Base-by-base conservation (phyloP, 2,113 vertebrate species). In the Notarius quadriscutis region DNA sequence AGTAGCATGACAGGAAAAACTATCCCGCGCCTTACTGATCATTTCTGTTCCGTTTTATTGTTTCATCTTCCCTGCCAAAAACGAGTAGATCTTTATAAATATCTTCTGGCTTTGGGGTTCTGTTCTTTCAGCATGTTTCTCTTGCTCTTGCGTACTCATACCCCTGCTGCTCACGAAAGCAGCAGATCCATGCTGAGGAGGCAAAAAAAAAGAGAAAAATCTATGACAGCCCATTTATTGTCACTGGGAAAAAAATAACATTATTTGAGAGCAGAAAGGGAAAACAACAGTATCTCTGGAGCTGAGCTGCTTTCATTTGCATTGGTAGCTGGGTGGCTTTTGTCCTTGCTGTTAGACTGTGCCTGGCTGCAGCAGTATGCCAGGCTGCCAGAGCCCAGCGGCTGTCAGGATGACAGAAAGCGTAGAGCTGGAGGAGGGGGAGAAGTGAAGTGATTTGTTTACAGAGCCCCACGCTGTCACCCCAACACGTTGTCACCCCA, bases 381-480 rank as follows among this genome's bases (percentile, higher is more conserved):
- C 51, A 63, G 57, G 85, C 60, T 82, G 84, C 89, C 72, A 80
- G 50, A 87, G 77, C 85, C 87, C 87, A 86, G 67, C 22, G 85
- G n/a, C 84, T 88, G 84, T 90, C 87, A 88, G 83, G 75, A 89
- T 87, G 90, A 91, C 84, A 41, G 87, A 90, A 79, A 62, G 75
- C 22, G 60, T n/a, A 58, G 65, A 78, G 83, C 82, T 78, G 82
- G 48, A 84, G 69, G 67, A 87, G 67, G 53, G 30, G 48, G 51
- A 22, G 50, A 79, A 85, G 69, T 75, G 60, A 86, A 82, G 79
- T 51, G 51, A 84, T 88, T 87, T 85, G 87, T 85, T 89, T 81
- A 75, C 63, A 55, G 78, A 12, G 34, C 11, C 67, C 65, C 87
- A 83, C 30, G 69, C 86, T 77, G 79, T 87, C 86, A 91, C 81